A percentile compares a stretch with the other conserved stretches of the same genome.
Evolutionary conservation across 2,888 invertebrate genomes (phyloP).

Genomic region (Diogma glabrata): DNA sequence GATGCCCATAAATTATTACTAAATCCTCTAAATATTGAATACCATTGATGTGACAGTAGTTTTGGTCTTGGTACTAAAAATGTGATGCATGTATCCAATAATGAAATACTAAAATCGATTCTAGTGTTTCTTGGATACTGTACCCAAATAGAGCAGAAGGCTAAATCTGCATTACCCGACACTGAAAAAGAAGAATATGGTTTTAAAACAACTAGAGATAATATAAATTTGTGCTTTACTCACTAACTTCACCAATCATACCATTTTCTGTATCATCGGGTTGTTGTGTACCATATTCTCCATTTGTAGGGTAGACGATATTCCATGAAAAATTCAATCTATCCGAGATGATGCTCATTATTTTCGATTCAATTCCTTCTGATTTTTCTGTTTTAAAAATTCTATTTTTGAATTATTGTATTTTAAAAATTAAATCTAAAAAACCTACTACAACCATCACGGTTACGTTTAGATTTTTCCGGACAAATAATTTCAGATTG

Average conservation of each 20-base stretch:
- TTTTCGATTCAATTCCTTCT: background rate
- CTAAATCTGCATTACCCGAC: constrained; percentile 3
- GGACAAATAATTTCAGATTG: background rate
- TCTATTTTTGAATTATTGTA: no score
- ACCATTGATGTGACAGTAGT: background rate
- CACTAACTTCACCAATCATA: constrained; percentile 5
- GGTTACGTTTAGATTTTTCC: background rate
- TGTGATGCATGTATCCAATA: constrained; percentile 5
- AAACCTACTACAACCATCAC: no score
- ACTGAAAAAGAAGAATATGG: background rate
- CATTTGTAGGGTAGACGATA: background rate
- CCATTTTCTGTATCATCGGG: constrained; percentile 4
- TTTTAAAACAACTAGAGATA: no score
- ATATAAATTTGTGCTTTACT: no score
- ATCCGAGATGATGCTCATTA: background rate
- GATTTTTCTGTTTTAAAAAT: no score
- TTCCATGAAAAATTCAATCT: constrained; percentile 9
- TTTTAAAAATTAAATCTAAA: no score
- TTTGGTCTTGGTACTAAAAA: constrained; percentile 9
- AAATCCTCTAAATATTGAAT: constrained; percentile 8
- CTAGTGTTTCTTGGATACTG: constrained; percentile 6
- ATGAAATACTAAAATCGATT: constrained; percentile 4
- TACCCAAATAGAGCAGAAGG: constrained; percentile 2
- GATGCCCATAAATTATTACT: background rate
- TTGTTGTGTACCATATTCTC: background rate